Base-by-base conservation (phyloP, 2,113 vertebrate genomes). In the Neogale vison region DNA sequence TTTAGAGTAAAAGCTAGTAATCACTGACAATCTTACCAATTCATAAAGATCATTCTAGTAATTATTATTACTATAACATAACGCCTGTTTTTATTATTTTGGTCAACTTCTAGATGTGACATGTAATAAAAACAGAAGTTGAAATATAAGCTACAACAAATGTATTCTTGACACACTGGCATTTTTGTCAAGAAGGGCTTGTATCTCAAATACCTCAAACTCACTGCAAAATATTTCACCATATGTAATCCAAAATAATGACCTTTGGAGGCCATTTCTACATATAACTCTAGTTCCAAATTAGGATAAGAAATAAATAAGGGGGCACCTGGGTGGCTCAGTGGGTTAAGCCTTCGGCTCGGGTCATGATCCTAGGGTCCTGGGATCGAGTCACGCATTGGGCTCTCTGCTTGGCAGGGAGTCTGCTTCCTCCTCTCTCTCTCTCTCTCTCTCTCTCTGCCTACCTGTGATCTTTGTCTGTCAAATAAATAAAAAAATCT, bases 21-120 rank as follows among this genome's bases (percentile, higher is more conserved):
- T 79, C 87, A 96, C 8, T 24, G 39, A 92, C 92, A 26, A 96
- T 47, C 36, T 79, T 87, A 88, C 36, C 67, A 88, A 55, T 81
- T 97, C 69, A 92, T n/a, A 92, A 92, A 91, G 31, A 71, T 86
- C 17, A n/a, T 45, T 83, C 95, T 83, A 92, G 3, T 29, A 65
- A 93, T 67, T 79, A 24, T 63, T 13, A 42, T 77, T 93, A 74
- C 20, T 31, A 12, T 63, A 36, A 14, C 9, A 8, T 9, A 67
- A 72, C 4, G 77, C 1, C 65, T 74, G 7, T 31, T 55, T 93
- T 85, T 72, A 52, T 86, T 86, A 93, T 82, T 90, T 91, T 83
- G n/a, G 69, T 57, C 74, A 69, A 74, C 55, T 92, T 97, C 61
- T 93, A 89, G 86, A 72, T 65, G 17, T 55, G 36, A 59, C 13